A percentile compares a stretch with the other conserved stretches of the same genome.
These are phyloP conservation scores for Macaria notata DNA, from an alignment of 2,888 invertebrate genomes.

Conservation along the genomic window DNA sequence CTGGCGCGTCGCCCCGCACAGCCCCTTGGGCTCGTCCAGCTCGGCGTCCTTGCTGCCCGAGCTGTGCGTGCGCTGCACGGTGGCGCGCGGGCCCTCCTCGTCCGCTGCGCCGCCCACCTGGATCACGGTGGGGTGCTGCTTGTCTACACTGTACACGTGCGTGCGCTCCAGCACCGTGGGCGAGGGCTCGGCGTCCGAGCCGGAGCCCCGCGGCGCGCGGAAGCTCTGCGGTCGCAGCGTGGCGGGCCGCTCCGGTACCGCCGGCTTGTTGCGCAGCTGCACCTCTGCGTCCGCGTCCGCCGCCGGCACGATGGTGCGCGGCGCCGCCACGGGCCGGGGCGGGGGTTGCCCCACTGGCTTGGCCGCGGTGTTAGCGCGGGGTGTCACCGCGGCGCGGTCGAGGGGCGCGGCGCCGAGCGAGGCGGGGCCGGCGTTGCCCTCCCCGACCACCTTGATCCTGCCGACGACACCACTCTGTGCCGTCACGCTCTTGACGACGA, in stretches of 20 bases:
- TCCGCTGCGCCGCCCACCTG: conserved; percentile 70
- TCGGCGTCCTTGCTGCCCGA: conserved; percentile 72
- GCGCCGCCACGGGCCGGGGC: conserved; percentile 74
- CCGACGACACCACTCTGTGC: conserved; percentile 72
- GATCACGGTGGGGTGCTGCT: conserved; percentile 88
- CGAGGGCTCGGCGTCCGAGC: conserved; percentile 33
- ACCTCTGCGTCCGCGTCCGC: conserved; percentile 61
- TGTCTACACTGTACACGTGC: conserved; percentile 88
- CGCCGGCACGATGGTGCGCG: conserved; percentile 63
- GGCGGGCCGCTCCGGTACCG: conserved; percentile 90
- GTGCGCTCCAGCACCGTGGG: conserved; percentile 84
- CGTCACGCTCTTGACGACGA: conserved; percentile 63
- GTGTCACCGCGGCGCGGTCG: conserved; percentile 46
- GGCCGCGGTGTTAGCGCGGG: conserved; percentile 41
- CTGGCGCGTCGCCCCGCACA: conserved; percentile 67
- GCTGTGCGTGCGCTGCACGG: conserved; percentile 74
- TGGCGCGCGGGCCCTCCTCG: conserved; percentile 55
- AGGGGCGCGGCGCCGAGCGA: conserved; percentile 46
- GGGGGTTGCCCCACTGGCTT: conserved; percentile 82
- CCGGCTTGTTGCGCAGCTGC: conserved; percentile 87
- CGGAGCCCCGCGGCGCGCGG: conserved; percentile 65
- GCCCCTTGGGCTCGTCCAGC: conserved; percentile 62
- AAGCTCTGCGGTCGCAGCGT: conserved; percentile 84
- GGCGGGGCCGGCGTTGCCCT: conserved; percentile 61
- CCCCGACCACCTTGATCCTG: conserved; percentile 67